Evolutionary conservation across 2,797 vertebrate species (phyloP).

Genomic region (Phataginus tetradactyla): DNA sequence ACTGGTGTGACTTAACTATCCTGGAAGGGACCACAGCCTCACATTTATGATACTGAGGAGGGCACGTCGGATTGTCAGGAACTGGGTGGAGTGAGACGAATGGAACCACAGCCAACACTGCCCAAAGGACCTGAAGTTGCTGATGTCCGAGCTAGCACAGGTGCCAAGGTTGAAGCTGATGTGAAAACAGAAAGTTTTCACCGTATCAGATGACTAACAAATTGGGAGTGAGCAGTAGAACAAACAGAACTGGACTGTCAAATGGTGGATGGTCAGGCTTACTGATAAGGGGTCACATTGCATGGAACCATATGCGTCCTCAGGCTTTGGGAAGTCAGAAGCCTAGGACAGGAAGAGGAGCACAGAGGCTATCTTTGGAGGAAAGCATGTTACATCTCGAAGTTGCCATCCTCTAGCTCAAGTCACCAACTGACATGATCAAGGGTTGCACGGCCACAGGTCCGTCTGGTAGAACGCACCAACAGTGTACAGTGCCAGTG

Average conservation of each 20-base stretch:
- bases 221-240: conserved; percentile 69
- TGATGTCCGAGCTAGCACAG: conserved; percentile 70
- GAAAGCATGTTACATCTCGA: background rate
- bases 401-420: background rate
- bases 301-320: background rate
- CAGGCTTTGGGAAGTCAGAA: background rate
- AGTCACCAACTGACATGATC: background rate
- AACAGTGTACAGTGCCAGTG: background rate
- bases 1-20: background rate
- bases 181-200: conserved; percentile 80
- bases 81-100: background rate
- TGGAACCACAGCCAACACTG: conserved; percentile 58
- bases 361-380: background rate
- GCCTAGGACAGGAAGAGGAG: background rate
- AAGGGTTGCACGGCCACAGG: background rate
- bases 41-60: conserved; percentile 50
- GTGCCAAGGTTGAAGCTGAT: conserved; percentile 74
- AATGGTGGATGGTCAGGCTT: background rate
- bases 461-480: background rate
- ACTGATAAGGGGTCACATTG: background rate
- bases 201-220: conserved; percentile 81
- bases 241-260: background rate
- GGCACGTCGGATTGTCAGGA: conserved; percentile 65
- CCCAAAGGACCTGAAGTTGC: conserved; percentile 59
- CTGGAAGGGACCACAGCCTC: conserved; percentile 69